Evolutionary conservation across 1,140 invertebrate genomes (phyloP).

Genomic region (Laupala kohalensis): DNA sequence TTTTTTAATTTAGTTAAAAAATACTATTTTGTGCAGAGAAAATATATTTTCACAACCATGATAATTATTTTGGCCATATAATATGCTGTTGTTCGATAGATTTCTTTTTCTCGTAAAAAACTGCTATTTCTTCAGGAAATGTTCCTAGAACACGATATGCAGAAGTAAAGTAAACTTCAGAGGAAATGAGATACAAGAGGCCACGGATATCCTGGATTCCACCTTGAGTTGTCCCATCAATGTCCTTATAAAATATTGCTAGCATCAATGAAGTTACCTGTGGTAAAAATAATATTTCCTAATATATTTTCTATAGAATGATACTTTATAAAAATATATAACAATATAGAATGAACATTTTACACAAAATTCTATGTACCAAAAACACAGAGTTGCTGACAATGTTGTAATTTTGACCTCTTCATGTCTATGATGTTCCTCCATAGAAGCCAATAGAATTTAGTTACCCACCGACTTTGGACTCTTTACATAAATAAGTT

Average conservation of each 20-base stretch:
- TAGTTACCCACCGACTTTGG: constrained; percentile 9
- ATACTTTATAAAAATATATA: neutral
- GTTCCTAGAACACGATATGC: constrained; percentile 20
- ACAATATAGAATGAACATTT: neutral
- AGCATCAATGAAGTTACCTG: constrained; percentile 19
- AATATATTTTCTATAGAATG: neutral
- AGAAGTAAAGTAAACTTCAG: constrained; percentile 20
- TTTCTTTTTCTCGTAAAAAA: constrained; percentile 18
- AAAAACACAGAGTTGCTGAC: constrained; percentile 16
- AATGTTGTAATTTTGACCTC: constrained; percentile 12
- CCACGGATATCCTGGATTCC: constrained; percentile 21
- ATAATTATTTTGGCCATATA: constrained; percentile 19
- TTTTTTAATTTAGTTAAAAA: neutral
- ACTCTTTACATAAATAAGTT: too few species aligned
- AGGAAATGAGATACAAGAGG: constrained; percentile 19
- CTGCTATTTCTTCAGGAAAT: constrained; percentile 17
- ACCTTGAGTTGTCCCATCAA: constrained; percentile 16
- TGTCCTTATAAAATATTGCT: constrained; percentile 17
- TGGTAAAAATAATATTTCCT: neutral
- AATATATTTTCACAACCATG: constrained; percentile 9
- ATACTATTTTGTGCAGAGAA: neutral
- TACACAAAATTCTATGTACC: constrained; percentile 2
- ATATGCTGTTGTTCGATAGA: constrained; percentile 20
- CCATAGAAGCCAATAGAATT: constrained; percentile 21
- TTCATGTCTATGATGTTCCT: constrained; percentile 14